Conservation (phyloP, 2,888 invertebrate species). For the Agonopterix alstromeriana region DNA sequence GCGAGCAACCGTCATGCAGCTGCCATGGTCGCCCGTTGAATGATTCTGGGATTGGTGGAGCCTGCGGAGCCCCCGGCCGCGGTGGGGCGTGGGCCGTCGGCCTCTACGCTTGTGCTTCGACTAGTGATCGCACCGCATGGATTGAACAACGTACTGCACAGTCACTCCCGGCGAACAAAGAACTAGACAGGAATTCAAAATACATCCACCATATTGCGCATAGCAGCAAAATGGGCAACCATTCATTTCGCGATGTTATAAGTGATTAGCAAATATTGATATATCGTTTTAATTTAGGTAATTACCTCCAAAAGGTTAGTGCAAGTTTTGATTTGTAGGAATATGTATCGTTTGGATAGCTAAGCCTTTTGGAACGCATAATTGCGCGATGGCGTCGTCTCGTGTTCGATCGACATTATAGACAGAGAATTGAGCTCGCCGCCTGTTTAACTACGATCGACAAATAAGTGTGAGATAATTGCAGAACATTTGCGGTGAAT, state of each 20-base stretch:
- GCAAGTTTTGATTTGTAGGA: conserved; percentile 25
- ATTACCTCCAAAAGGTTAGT: conserved; percentile 44
- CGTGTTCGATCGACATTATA: no score
- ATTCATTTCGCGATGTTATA: conserved; percentile 7
- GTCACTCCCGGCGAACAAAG: conserved; percentile 37
- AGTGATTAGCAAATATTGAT: conserved; percentile 2
- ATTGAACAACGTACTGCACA: background rate
- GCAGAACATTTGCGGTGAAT: no score
- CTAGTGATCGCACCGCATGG: conserved; percentile 13
- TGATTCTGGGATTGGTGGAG: conserved; percentile 7
- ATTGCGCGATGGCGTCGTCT: conserved; percentile 27
- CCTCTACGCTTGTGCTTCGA: conserved; percentile 18
- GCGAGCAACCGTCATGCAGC: background rate
- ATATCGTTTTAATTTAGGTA: conserved; percentile 15
- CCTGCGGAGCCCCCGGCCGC: conserved; percentile 21
- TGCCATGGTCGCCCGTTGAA: conserved; percentile 5
- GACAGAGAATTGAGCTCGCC: conserved; percentile 3
- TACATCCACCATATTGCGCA: conserved; percentile 22
- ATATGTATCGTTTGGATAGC: background rate
- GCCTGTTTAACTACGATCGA: background rate
- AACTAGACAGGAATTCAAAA: conserved; percentile 22
- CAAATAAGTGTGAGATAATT: no score
- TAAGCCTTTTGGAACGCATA: background rate
- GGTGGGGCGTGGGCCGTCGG: conserved; percentile 45
- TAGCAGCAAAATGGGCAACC: conserved; percentile 31